phyloP scores from a whole-genome alignment of 2,113 vertebrate genomes.

The Platichthys stellatus region DNA sequence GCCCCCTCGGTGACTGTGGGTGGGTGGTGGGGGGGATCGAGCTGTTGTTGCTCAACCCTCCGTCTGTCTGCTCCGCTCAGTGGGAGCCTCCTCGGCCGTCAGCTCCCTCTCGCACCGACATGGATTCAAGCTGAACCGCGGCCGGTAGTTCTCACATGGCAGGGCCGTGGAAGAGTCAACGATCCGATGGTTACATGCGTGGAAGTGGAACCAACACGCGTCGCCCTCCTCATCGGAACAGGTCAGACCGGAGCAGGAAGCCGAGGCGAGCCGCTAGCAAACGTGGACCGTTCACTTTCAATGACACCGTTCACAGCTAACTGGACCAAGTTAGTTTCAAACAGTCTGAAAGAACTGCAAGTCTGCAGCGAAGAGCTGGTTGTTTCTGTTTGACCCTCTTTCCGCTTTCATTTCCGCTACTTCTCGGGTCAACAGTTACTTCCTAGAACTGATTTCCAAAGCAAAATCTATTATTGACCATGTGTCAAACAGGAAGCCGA shows the following conservation, averaged over 20 bases:
- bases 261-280: conserved; percentile 32
- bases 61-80: too few species aligned
- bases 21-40: too few species aligned
- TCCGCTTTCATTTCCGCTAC: too few species aligned
- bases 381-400: background rate
- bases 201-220: conserved; percentile 49
- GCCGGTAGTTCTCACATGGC: conserved; percentile 66
- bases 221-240: conserved; percentile 52
- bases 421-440: background rate
- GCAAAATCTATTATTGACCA: background rate
- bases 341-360: background rate
- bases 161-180: conserved; percentile 42
- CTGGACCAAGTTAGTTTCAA: background rate
- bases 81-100: too few species aligned
- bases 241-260: conserved; percentile 49
- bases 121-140: background rate
- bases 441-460: background rate
- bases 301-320: conserved; percentile 47
- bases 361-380: background rate
- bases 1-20: background rate
- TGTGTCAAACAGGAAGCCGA: background rate
- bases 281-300: conserved; percentile 43
- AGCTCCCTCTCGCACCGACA: too few species aligned
- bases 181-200: conserved; percentile 48
- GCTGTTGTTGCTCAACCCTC: too few species aligned